Evolutionary conservation across 2,113 vertebrate species (phyloP).

Genomic region (Oreamnos americanus): DNA sequence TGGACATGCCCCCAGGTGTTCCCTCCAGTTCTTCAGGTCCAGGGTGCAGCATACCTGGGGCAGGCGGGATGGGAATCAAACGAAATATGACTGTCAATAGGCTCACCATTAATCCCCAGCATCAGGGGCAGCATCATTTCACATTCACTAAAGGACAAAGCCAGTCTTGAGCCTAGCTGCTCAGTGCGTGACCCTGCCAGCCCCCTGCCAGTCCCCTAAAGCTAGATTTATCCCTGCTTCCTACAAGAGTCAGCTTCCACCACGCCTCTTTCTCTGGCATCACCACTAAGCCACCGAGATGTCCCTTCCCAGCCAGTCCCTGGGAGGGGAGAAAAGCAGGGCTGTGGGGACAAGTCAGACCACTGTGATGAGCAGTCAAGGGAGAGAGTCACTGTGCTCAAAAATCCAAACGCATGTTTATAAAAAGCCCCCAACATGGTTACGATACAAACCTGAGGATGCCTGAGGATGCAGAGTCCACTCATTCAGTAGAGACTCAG

Average conservation of each 20-base stretch:
- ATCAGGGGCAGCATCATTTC: neutral
- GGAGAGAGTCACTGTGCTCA: neutral
- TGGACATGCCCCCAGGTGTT: neutral
- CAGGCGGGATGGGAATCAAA: neutral
- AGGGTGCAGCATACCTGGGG: too few relatives aligned
- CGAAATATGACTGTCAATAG: rapidly evolving
- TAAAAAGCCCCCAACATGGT: neutral
- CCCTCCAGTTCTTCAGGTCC: too few relatives aligned
- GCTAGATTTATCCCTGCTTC: neutral
- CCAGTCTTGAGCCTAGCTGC: neutral
- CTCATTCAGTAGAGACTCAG: neutral
- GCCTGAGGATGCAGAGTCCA: neutral
- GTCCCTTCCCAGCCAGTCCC: neutral
- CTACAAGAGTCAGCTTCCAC: neutral
- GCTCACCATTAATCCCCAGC: neutral
- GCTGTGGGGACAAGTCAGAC: neutral
- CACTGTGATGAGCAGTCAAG: neutral
- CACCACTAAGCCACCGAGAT: neutral
- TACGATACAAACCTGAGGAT: neutral
- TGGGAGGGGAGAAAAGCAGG: rapidly evolving
- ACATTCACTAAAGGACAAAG: neutral
- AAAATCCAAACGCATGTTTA: neutral
- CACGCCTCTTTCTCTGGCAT: neutral
- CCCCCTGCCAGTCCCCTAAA: neutral
- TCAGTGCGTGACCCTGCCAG: rapidly evolving